Evolutionary conservation across 2,888 invertebrate species (phyloP).

Genomic region (Tiliacea aurago): DNA sequence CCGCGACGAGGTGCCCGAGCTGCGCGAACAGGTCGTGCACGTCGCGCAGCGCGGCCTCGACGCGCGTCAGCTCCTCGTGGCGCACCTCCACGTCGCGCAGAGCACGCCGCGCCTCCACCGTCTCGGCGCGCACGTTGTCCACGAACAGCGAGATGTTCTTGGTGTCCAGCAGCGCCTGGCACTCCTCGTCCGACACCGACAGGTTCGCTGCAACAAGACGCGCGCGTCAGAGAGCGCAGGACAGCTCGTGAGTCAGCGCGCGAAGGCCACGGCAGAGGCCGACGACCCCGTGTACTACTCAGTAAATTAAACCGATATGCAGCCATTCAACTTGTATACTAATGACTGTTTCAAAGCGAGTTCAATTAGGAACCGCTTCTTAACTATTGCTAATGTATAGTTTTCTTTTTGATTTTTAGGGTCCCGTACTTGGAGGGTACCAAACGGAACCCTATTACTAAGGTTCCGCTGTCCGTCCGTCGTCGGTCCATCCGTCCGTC

Average conservation of each 20-base stretch:
- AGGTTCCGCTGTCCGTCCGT: too few species aligned
- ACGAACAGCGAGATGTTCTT: constrained; percentile 86
- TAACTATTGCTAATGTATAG: constrained; percentile 25
- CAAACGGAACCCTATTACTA: too few species aligned
- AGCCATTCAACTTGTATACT: constrained; percentile 41
- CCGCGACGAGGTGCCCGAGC: constrained; percentile 95
- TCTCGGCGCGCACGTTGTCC: constrained; percentile 93
- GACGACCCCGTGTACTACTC: constrained; percentile 34
- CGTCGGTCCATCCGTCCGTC: too few species aligned
- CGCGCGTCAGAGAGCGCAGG: neutral
- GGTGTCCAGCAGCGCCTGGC: constrained; percentile 83
- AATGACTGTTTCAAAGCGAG: constrained; percentile 40
- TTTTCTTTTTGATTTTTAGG: constrained; percentile 4
- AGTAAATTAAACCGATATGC: constrained; percentile 31
- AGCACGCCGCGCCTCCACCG: constrained; percentile 93
- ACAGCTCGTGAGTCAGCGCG: constrained; percentile 16
- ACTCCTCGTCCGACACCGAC: constrained; percentile 86
- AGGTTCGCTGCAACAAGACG: constrained; percentile 80
- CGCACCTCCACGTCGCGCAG: constrained; percentile 95
- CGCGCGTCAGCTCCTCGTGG: constrained; percentile 95
- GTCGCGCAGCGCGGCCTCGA: constrained; percentile 95
- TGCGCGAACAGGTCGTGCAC: constrained; percentile 95
- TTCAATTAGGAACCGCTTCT: constrained; percentile 40
- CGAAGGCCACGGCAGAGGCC: constrained; percentile 26
- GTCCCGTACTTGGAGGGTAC: too few species aligned